phyloP scores from a whole-genome alignment of 2,113 vertebrate species.

The Platycercus adscitus region DNA sequence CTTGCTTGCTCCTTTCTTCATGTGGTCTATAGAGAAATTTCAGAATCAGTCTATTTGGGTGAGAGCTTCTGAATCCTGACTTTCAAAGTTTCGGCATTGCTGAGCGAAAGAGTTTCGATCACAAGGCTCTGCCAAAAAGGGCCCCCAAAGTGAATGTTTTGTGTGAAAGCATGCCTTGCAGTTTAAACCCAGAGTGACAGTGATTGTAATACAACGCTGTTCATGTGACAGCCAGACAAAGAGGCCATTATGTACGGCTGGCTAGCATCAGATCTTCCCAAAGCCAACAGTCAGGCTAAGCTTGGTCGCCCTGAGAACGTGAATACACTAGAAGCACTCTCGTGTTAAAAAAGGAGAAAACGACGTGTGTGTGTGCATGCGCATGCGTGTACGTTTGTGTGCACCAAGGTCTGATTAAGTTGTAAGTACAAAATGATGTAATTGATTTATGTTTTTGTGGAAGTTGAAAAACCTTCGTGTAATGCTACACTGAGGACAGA shows the following conservation, averaged over 20 bases:
- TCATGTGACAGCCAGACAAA: constrained; percentile 84
- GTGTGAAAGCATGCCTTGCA: constrained; percentile 71
- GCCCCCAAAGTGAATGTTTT: constrained; percentile 56
- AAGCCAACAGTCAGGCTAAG: constrained; percentile 57
- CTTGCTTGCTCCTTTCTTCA: neutral
- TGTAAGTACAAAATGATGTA: neutral
- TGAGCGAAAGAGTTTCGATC: constrained; percentile 50
- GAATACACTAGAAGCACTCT: constrained; percentile 48
- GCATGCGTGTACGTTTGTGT: fast-evolving
- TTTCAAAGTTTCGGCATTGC: neutral
- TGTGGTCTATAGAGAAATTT: neutral
- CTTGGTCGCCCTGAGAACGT: constrained; percentile 56
- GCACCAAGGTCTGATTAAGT: neutral
- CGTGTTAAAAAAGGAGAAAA: neutral
- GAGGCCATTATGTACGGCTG: constrained; percentile 73
- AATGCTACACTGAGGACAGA: neutral
- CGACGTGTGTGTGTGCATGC: neutral
- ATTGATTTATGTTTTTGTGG: neutral
- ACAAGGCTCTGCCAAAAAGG: constrained; percentile 50
- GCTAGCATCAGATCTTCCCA: constrained; percentile 61
- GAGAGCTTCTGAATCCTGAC: neutral
- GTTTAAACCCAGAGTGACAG: constrained; percentile 72
- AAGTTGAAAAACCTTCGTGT: neutral
- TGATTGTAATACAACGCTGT: constrained; percentile 74
- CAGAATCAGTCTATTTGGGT: neutral